Base-by-base conservation (phyloP, 2,113 vertebrate genomes). In the Cynopterus brachyotis region DNA sequence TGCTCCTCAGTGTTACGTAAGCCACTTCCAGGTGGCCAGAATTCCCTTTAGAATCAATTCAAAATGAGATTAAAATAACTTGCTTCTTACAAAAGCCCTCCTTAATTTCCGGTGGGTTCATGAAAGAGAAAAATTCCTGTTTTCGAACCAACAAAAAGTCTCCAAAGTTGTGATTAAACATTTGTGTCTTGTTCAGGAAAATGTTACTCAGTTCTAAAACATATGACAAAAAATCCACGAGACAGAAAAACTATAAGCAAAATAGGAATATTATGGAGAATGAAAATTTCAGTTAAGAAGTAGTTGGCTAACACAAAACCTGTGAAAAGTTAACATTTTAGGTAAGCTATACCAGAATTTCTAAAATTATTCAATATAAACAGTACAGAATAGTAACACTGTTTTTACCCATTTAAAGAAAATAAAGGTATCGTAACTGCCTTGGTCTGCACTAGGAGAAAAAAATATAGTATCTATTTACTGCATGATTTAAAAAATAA, bases 1-100 rank as follows among this genome's bases (percentile, higher is more conserved):
- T 32, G 20, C 30, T 26, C 32, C 69, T 12, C n/a, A 6, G 4
- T 7, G 0, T 0, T 0, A 78, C 0, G 2, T 19, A 30, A 13
- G 47, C 13, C 80, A 94, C 59, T 55, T 89, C 35, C 32, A 35
- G 2, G 28, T 67, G 42, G 47, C 42, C n/a, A 9, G 28, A 47
- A 12, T 24, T 53, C 90, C 60, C 50, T 50, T 50, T 15, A 15
- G 50, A 50, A 50, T 50, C 15, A 15, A 50, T 5, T 50, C 50
- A 50, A 16, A 50, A 50, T 50, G 50, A 50, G 17, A 93, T 73
- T 13, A 57, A 87, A 35, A 91, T n/a, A n/a, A n/a, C 3, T 78
- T 42, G 55, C 28, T 42, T 86, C 83, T 67, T n/a, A 72, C 0
- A 37, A 78, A 89, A 50, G 7, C n/a, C 32, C 81, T 30, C 12